phyloP scores from a whole-genome alignment of 30 jellyfish, hydroid and myxozoan genomes.

The Catostylus mosaicus region DNA sequence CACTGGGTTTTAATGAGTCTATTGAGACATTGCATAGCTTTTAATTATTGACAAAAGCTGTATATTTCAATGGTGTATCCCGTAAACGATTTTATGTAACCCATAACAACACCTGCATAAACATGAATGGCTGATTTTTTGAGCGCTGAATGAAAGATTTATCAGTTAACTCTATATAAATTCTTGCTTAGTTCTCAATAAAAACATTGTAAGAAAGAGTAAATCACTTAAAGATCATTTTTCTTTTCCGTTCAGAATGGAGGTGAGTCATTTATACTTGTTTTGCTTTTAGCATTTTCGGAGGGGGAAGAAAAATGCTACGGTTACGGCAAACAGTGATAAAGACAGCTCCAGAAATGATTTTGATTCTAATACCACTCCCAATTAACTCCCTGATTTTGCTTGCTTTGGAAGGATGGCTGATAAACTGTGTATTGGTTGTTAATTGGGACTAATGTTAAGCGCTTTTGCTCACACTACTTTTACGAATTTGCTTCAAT shows the following conservation, averaged over 20 bases:
- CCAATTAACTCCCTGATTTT: too few relatives aligned
- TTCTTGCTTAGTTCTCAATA: not conserved
- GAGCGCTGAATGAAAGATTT: constrained; percentile 6
- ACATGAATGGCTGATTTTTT: not conserved
- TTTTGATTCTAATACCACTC: too few relatives aligned
- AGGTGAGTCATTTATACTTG: not conserved
- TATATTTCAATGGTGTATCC: not conserved
- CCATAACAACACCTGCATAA: not conserved
- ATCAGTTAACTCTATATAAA: not conserved
- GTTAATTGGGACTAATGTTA: too few relatives aligned
- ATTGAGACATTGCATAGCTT: not conserved
- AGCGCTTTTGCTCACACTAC: too few relatives aligned
- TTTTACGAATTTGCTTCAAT: too few relatives aligned
- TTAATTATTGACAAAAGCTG: not conserved
- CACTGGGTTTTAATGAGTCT: not conserved
- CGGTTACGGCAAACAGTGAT: not conserved
- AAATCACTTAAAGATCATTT: not conserved
- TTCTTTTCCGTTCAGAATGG: not conserved
- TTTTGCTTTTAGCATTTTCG: not conserved
- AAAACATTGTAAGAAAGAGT: not conserved
- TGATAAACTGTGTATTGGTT: too few relatives aligned
- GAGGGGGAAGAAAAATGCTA: not conserved
- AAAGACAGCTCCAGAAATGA: too few relatives aligned
- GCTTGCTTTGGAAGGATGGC: too few relatives aligned
- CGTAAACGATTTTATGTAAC: not conserved